Base-by-base conservation (phyloP, 1,140 invertebrate genomes). In the Brachionus manjavacas region DNA sequence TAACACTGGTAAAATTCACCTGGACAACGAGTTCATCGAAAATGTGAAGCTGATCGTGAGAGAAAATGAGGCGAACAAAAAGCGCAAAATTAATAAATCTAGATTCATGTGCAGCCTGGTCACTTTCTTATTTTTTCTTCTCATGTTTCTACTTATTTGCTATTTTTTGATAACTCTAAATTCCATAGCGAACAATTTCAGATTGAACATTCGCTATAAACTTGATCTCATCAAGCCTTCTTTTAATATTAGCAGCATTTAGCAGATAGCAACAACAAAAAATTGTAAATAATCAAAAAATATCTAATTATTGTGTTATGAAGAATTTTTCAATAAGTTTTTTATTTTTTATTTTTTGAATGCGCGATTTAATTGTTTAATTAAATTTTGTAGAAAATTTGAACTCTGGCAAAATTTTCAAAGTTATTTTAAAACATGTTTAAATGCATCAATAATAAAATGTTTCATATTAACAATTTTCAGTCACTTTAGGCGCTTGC, bases 101-200 rank as follows among this genome's bases (percentile, higher is more conserved):
- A 81, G 35, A 25, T 68, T 60, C 23, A 14, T 81, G 31, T 81
- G 79, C 52, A 60, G 64, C 35, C 25, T 81, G 25, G 7, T 68
- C 11, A 81, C 79, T 9, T 64, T 68, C 20, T 20, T 81, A 7
- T 39, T 81, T 64, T 81, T 81, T 68, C 8, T 68, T 20, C 39
- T 81, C 79, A 68, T 81, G 52, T 68, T 81, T 43, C n/a, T 81
- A 3, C 39, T 81, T 3, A 68, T 81, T 20, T 39, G 28, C 35
- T 81, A 64, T 39, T 68, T 81, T 68, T 81, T 68, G 12, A 11
- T 64, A 0, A 81, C 79, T 14, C 25, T 81, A 6, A 68, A 81
- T 20, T 81, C 79, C 55, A 81, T 81, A 64, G 72, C 72, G 7
- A 76, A 28, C 23, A 76, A 76, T 76, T 76, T 76, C 35, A 72